A percentile compares a stretch with the other conserved stretches of the same genome.
These are phyloP conservation scores for Deilephila porcellus DNA, from an alignment of 2,888 invertebrate species.

Conservation along the genomic window DNA sequence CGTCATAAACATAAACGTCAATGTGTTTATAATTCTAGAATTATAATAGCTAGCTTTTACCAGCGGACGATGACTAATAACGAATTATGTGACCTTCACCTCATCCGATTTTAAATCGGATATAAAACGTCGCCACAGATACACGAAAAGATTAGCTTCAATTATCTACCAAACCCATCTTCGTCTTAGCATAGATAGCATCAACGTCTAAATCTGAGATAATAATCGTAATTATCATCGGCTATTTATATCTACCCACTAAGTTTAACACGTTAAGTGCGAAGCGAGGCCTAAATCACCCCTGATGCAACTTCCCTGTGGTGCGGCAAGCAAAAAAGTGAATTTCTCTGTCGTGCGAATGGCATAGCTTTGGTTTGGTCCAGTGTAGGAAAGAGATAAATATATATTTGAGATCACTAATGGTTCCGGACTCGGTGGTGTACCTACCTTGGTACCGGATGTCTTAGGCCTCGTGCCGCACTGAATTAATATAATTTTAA, in stretches of 20 bases:
- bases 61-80: neutral
- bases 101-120: neutral
- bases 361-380: no score
- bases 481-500: no score
- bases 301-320: no score
- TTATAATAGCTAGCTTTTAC: neutral
- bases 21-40: neutral
- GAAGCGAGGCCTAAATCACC: no score
- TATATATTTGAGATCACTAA: no score
- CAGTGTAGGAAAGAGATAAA: no score
- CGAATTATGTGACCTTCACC: conserved; percentile 10
- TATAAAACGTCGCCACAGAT: neutral
- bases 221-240: conserved; percentile 22
- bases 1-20: neutral
- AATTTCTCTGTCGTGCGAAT: no score
- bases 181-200: conserved; percentile 7
- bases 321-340: no score
- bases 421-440: no score
- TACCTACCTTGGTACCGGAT: no score
- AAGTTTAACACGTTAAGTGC: no score
- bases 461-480: no score
- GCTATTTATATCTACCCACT: conserved; percentile 18
- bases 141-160: conserved; percentile 10
- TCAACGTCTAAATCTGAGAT: conserved; percentile 22
- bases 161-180: conserved; percentile 6